Evolutionary conservation across 1,140 invertebrate genomes (phyloP).

Genomic region (Chionoecetes opilio): DNA sequence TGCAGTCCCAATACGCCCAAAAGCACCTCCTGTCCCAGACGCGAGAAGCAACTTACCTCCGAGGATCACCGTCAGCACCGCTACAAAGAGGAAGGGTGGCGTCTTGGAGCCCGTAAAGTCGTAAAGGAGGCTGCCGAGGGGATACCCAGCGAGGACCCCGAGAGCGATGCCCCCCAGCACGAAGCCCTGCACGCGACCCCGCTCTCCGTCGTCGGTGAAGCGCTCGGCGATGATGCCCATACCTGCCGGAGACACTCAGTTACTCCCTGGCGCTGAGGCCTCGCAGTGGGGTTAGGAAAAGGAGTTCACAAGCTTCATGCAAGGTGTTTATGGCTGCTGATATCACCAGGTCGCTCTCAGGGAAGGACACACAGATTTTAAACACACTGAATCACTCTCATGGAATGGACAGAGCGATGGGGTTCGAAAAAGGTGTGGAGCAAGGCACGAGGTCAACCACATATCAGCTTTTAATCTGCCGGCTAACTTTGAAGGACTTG

Average conservation of each 20-base stretch:
- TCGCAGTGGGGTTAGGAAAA: neutral
- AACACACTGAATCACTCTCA: too few species aligned
- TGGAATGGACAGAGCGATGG: too few species aligned
- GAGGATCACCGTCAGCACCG: conserved; percentile 86
- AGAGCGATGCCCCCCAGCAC: conserved; percentile 91
- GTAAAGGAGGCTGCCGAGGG: conserved; percentile 90
- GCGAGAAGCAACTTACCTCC: conserved; percentile 82
- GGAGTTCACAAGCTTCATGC: too few species aligned
- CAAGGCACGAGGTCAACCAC: too few species aligned
- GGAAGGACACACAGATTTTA: too few species aligned
- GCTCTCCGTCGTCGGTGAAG: conserved; percentile 86
- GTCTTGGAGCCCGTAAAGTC: conserved; percentile 89
- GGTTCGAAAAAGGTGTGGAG: too few species aligned
- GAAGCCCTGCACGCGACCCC: conserved; percentile 90
- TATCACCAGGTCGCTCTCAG: too few species aligned
- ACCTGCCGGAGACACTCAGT: conserved; percentile 82
- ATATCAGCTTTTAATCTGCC: too few species aligned
- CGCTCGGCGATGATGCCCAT: conserved; percentile 86
- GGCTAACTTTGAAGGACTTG: neutral
- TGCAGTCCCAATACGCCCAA: too few species aligned
- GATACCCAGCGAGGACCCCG: conserved; percentile 91
- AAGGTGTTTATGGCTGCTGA: too few species aligned
- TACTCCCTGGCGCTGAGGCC: too few species aligned
- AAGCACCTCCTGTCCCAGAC: neutral
- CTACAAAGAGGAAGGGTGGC: conserved; percentile 89